These are phyloP conservation scores for Channa maculata DNA, from an alignment of 2,113 vertebrate genomes.

Conservation along the genomic window DNA sequence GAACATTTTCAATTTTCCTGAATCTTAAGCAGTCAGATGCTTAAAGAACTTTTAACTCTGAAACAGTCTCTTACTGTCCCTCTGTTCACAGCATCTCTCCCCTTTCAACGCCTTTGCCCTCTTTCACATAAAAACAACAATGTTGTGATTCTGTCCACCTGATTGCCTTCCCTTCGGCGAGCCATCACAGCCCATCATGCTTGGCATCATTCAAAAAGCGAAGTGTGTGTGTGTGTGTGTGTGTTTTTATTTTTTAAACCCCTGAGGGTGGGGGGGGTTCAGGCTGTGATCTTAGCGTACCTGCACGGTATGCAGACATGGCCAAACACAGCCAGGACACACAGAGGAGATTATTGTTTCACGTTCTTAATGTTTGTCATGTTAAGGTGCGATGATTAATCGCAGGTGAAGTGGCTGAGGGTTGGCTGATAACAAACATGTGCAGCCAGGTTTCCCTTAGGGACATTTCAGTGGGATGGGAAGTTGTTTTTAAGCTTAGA, in stretches of 20 bases:
- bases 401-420: slow-evolving; percentile 17
- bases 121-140: slow-evolving; percentile 12
- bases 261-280: slow-evolving; percentile 18
- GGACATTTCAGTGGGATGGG: neutral
- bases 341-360: slow-evolving; percentile 20
- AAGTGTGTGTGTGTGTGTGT: neutral
- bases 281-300: slow-evolving; percentile 20
- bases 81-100: neutral
- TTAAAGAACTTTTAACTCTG: too few relatives aligned
- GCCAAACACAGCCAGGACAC: neutral
- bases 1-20: too few relatives aligned
- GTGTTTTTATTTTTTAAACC: neutral
- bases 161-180: slow-evolving; percentile 56
- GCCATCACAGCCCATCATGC: slow-evolving; percentile 46
- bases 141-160: slow-evolving; percentile 49
- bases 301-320: neutral
- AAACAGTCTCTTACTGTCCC: slow-evolving; percentile 4
- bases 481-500: neutral
- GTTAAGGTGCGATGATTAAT: neutral
- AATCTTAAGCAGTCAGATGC: too few relatives aligned
- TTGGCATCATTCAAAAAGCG: slow-evolving; percentile 21
- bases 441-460: slow-evolving; percentile 5
- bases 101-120: neutral
- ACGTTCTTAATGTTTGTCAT: slow-evolving; percentile 14
- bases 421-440: neutral